Evolutionary conservation across 2,888 invertebrate genomes (phyloP), one percentile per base, ranked within the genome.

Genomic region (Napeogenes inachia): DNA sequence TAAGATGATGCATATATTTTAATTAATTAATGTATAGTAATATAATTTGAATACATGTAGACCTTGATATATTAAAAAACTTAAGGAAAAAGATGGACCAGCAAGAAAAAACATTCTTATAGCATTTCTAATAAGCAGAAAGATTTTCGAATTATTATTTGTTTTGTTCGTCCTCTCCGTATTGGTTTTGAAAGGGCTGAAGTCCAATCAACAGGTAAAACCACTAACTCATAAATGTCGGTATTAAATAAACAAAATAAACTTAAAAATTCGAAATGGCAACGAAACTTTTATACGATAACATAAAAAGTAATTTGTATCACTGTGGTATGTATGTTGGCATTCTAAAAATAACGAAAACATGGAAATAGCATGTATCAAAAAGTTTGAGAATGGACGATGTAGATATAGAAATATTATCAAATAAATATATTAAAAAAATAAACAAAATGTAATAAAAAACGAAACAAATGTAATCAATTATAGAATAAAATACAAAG

Each of bases 171-270:
- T 50, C 10, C 30, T 56, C 42, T 50, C 30, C 35, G 46, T 57
- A 53, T 64, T 54, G 55, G 62, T 58, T 61, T 58, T 35, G 60
- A 62, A 32, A 62, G 56, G 60, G 30, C 61, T 55, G 63, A 66
- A 58, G 57, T 64, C 61, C 57, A 56, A 56, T 54, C 60, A 62
- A 60, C 61, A 66, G 66, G 47, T 60, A 64, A 62, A 60, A 50
- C 60, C 35, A 57, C 60, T 57, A 56, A 59, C 33, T 64, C 57
- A 64, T 62, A 59, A 42, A 45, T 33, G 63, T 64, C 63, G 57
- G 61, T 46, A 59, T 46, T 64, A 66, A 61, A 64, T 58, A 61
- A 54, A 61, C 38, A 35, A 63, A 59, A 56, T n/a, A 50, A 50
- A 21, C 21, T 35, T 8, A 42, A 45, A 30, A 35, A 61, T 63